These are phyloP conservation scores for Ceyx margarethae DNA, from an alignment of 2,113 vertebrate species.

Conservation along the genomic window DNA sequence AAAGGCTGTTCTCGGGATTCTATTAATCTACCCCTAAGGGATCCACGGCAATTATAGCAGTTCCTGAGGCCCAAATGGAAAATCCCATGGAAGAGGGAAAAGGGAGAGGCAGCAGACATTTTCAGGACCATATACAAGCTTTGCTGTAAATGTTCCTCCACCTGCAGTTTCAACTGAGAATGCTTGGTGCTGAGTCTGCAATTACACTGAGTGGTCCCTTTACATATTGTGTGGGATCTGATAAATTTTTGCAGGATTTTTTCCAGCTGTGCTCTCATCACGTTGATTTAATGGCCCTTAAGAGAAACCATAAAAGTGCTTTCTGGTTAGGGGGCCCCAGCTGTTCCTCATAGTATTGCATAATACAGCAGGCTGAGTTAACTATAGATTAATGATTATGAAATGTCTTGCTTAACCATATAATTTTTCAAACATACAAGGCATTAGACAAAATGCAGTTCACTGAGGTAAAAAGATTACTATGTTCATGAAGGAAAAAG, in stretches of 20 bases:
- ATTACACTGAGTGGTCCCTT: conserved; percentile 56
- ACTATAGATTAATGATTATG: conserved; percentile 80
- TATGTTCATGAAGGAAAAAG: conserved; percentile 27
- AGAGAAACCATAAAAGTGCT: conserved; percentile 82
- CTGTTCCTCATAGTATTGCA: conserved; percentile 77
- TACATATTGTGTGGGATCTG: conserved; percentile 77
- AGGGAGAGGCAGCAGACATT: conserved; percentile 25
- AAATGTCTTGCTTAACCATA: conserved; percentile 70
- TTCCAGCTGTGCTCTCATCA: conserved; percentile 84
- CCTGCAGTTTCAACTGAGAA: conserved; percentile 67
- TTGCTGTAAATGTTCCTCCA: conserved; percentile 61
- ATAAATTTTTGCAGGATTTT: conserved; percentile 78
- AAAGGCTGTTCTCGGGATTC: neutral
- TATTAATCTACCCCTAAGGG: conserved; percentile 48
- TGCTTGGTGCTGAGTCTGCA: conserved; percentile 57
- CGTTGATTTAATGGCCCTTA: conserved; percentile 83
- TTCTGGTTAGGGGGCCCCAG: conserved; percentile 78
- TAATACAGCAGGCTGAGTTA: conserved; percentile 73
- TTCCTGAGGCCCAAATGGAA: conserved; percentile 43
- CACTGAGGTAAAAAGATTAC: conserved; percentile 56
- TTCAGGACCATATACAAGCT: neutral
- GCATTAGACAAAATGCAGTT: conserved; percentile 47
- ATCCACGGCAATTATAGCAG: conserved; percentile 21
- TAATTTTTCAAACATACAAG: conserved; percentile 57
- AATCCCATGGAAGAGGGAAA: conserved; percentile 4